phyloP scores from a whole-genome alignment of 2,797 vertebrate genomes.

The Artibeus lituratus region DNA sequence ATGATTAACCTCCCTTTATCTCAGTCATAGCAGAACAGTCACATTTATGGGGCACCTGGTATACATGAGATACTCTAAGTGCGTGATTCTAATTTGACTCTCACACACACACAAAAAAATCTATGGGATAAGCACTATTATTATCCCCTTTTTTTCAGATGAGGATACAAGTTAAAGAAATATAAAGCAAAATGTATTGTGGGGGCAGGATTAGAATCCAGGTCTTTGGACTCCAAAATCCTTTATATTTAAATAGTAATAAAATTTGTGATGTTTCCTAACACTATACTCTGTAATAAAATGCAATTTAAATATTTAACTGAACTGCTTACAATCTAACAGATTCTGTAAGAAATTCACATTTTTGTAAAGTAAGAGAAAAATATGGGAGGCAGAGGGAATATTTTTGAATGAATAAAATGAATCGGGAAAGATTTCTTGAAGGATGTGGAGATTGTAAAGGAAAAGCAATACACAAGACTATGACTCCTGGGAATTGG shows the following conservation, averaged over 20 bases:
- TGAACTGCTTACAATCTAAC: neutral
- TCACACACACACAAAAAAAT: neutral
- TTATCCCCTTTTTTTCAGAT: neutral
- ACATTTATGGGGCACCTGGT: neutral
- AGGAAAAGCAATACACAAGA: neutral
- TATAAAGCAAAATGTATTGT: neutral
- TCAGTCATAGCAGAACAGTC: neutral
- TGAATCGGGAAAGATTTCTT: neutral
- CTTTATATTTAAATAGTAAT: neutral
- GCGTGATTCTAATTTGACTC: neutral
- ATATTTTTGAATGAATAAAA: neutral
- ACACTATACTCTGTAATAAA: neutral
- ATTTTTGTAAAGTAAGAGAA: neutral
- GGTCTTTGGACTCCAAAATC: neutral
- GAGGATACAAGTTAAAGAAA: neutral
- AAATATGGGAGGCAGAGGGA: neutral
- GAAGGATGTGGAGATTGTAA: neutral
- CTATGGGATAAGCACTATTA: neutral
- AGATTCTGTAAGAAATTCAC: neutral
- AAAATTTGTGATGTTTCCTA: neutral
- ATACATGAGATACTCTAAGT: neutral
- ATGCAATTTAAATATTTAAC: constrained; percentile 15
- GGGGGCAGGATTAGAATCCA: neutral
- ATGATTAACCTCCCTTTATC: neutral
- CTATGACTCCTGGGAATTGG: neutral